Evolutionary conservation across 2,888 invertebrate species (phyloP), one percentile per base, ranked within the genome.

Genomic region (Trichogramma evanescens): DNA sequence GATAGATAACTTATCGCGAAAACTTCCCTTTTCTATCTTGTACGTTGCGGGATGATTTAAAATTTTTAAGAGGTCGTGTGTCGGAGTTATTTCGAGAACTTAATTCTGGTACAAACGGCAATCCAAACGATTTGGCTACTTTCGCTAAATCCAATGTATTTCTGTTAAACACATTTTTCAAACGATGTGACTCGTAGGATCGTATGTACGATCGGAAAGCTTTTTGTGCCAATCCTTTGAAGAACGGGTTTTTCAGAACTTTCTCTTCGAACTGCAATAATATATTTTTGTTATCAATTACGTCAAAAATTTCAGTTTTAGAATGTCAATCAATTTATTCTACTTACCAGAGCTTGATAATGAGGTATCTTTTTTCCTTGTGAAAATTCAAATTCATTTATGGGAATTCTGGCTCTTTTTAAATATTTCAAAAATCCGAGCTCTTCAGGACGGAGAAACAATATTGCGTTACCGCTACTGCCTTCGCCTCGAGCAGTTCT

Each of bases 391-490:
- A 93, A 95, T 75, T 96, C 95, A 73, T 93, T 93, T 41, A 98
- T 81, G 0, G 94, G 89, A 4, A 98, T 93, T 78, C 87, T 91
- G 0, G 94, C 91, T 69, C 92, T 89, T 74, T 94, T 93, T 63
- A 97, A 81, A 76, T 89, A 96, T 51, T 91, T 82, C 54, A 97
- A 83, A 77, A 97, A 97, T 1, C 93, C 95, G 3, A 95, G 80
- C 77, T 97, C 97, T 74, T 95, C 93, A 0, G 95, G 95, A 39
- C 94, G 81, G 45, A 97, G 80, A 73, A 97, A 88, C 4, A 97
- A 80, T 40, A 97, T 79, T 0, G 95, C 96, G 76, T 94, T 89
- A 0, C 97, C 96, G 51, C 86, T 87, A 6, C 90, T 89, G 9
- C 92, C 93, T 62, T 91, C 89, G 8, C 96, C 96, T 26, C 26